Conservation (phyloP, 2,113 vertebrate species). For the Scalopus aquaticus region DNA sequence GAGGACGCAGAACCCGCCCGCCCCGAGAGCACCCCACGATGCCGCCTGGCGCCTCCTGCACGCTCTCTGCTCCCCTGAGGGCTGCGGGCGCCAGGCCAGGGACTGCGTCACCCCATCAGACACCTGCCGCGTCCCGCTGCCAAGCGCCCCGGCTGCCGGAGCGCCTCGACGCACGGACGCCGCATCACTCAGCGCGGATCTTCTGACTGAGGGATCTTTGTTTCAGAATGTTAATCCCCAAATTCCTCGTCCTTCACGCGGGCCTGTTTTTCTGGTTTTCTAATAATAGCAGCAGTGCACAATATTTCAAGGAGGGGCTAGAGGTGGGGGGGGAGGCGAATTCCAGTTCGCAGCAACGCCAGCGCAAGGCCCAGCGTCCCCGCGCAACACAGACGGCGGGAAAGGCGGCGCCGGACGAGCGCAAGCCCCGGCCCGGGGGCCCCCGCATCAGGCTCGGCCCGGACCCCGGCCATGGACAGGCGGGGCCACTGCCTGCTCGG, state of each 20-base stretch:
- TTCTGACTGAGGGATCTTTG: not conserved
- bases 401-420: no score
- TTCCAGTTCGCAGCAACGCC: not conserved
- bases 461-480: no score
- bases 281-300: not conserved
- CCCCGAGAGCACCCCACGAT: not conserved
- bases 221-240: not conserved
- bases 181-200: no score
- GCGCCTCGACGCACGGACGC: not conserved
- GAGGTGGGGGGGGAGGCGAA: not conserved
- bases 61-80: not conserved
- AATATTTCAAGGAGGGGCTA: not conserved
- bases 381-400: no score
- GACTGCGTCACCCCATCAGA: rapidly evolving
- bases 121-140: not conserved
- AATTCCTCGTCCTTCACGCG: not conserved
- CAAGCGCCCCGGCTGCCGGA: not conserved
- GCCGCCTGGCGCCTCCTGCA: no score
- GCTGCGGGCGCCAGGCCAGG: not conserved
- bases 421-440: no score
- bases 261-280: not conserved
- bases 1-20: not conserved
- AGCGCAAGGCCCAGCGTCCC: not conserved
- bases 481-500: no score
- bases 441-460: no score